Evolutionary conservation across 2,888 invertebrate genomes (phyloP), one percentile per base, ranked within the genome.

Genomic region (Alsophila aescularia): DNA sequence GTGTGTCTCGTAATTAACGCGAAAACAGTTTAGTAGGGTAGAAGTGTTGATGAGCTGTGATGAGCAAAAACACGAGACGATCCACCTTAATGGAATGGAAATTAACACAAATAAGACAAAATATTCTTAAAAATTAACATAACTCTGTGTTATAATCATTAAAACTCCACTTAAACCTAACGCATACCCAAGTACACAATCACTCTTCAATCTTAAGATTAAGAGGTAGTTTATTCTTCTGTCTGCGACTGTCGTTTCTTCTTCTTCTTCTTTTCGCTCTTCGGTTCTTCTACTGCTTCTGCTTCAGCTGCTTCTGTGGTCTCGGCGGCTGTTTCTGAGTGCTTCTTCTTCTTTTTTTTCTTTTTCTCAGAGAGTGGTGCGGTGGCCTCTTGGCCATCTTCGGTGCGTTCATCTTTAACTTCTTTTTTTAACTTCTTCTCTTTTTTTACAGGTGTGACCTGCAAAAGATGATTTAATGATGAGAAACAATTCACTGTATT

Each of bases 291-390:
- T 13, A 60, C 60, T 45, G 73, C 59, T 52, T 69, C 65, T 37
- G 69, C 69, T 37, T 63, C 63, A 7, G 53, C 32, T 2, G 58
- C 66, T 18, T 77, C 79, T 13, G 71, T 65, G 18, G 77, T 75
- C 0, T 67, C 71, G 39, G 70, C 74, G 6, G 81, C 77, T 1
- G 72, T 67, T 47, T 87, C 85, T 18, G 87, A 87, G 60, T 92
- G 93, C 64, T 90, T 92, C 75, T 90, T 93, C 70, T 93, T 93
- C 70, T 92, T 92, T 67, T 92, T 92, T 61, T 86, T 87, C 68
- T 93, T 93, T 56, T 93, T 93, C 66, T 92, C 92, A 13, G 85
- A 84, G 10, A 72, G 65, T 1, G 78, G 78, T 35, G 71, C 75
- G 14, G 75, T 65, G 7, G 71, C 67, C 15, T 73, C 68, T 58